phyloP scores from a whole-genome alignment of 1,140 invertebrate species.

The Drusus annulatus region DNA sequence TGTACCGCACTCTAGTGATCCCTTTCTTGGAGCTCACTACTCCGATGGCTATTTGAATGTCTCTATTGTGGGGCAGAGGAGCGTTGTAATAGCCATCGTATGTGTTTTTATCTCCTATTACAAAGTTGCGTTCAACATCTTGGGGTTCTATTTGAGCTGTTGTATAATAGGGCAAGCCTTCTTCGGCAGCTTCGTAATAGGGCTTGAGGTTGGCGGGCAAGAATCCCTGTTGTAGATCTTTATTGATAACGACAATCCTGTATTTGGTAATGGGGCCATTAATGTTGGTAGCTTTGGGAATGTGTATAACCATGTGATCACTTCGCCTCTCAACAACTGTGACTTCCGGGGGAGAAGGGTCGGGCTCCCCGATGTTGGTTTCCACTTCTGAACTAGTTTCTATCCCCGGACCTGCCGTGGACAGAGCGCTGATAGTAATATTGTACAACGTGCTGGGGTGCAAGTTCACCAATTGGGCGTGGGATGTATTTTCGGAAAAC shows the following conservation, averaged over 20 bases:
- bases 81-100: constrained; percentile 87
- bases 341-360: constrained; percentile 76
- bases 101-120: constrained; percentile 81
- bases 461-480: constrained; percentile 74
- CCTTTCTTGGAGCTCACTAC: constrained; percentile 79
- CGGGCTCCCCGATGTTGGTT: constrained; percentile 81
- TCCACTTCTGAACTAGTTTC: constrained; percentile 71
- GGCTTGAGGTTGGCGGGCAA: constrained; percentile 73
- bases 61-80: constrained; percentile 76
- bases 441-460: constrained; percentile 82
- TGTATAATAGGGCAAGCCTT: constrained; percentile 83
- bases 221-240: constrained; percentile 74
- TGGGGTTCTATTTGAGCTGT: constrained; percentile 81
- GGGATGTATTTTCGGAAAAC: constrained; percentile 68
- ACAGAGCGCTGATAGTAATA: constrained; percentile 78
- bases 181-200: constrained; percentile 73
- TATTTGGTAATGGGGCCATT: constrained; percentile 83
- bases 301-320: constrained; percentile 74
- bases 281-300: constrained; percentile 77
- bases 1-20: constrained; percentile 78
- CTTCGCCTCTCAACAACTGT: constrained; percentile 73
- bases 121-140: constrained; percentile 76
- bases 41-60: constrained; percentile 82
- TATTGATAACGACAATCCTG: constrained; percentile 80
- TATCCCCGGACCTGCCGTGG: constrained; percentile 74